These are phyloP conservation scores for Notechis scutatus DNA, from an alignment of 2,113 vertebrate species.

Conservation along the genomic window DNA sequence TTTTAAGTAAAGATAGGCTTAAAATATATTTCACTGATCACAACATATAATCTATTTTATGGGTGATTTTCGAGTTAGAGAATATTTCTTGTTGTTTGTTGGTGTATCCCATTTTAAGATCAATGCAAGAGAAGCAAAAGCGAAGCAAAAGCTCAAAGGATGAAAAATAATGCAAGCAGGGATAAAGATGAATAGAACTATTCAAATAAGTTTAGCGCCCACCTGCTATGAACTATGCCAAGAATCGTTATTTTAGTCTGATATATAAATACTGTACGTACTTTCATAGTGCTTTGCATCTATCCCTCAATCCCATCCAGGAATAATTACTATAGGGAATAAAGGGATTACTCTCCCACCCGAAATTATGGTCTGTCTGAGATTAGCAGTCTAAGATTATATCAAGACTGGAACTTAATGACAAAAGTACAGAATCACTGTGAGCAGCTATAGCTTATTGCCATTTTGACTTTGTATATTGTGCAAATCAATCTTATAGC, in stretches of 20 bases:
- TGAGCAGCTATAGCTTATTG: not conserved
- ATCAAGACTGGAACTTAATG: not conserved
- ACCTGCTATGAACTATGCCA: not conserved
- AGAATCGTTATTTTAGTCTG: not conserved
- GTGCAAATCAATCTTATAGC: not conserved
- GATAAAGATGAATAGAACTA: not conserved
- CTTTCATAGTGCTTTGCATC: not conserved
- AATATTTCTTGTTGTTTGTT: slow-evolving; percentile 20
- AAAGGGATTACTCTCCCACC: not conserved
- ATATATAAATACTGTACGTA: not conserved
- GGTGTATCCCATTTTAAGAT: not conserved
- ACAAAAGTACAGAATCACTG: not conserved
- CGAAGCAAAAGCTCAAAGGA: not conserved
- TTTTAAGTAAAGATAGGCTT: not conserved
- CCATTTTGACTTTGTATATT: not conserved
- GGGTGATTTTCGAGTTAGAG: not conserved
- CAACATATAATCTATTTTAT: not conserved
- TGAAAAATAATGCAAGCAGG: slow-evolving; percentile 10
- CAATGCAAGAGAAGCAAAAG: not conserved
- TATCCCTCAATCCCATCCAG: not conserved
- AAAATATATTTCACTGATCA: not conserved
- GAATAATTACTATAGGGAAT: not conserved
- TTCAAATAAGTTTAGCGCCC: not conserved
- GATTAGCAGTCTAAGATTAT: not conserved
- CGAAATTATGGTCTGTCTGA: not conserved